Conservation (phyloP, 2,888 invertebrate species). For the Volucella bombylans region DNA sequence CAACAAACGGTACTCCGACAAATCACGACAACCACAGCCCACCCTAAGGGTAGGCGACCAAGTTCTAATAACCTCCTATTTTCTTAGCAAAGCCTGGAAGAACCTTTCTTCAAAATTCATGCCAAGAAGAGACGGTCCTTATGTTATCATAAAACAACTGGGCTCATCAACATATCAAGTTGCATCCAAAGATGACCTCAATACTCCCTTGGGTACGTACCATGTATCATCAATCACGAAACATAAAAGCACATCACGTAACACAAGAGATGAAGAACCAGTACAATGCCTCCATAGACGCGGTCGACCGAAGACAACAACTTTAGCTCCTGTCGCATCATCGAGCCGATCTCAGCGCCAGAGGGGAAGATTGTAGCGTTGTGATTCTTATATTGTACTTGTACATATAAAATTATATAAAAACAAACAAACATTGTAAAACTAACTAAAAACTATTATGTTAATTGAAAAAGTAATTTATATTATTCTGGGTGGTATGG, state of each 20-base stretch:
- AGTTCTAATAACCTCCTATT: background rate
- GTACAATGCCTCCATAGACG: background rate
- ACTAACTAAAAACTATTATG: no score
- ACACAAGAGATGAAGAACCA: background rate
- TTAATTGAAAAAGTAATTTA: no score
- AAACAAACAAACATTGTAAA: background rate
- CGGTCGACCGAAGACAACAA: background rate
- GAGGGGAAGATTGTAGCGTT: background rate
- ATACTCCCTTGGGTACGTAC: background rate
- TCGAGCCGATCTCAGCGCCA: background rate
- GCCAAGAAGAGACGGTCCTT: background rate
- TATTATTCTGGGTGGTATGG: no score
- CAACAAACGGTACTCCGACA: conserved; percentile 16
- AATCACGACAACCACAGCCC: conserved; percentile 2
- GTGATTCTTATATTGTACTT: background rate
- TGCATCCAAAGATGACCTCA: background rate
- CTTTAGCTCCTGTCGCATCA: background rate
- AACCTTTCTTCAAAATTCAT: no score
- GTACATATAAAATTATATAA: background rate
- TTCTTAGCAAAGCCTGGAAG: conserved; percentile 8
- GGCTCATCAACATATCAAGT: conserved; percentile 1
- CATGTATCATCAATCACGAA: background rate
- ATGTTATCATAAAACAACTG: background rate
- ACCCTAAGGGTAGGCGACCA: background rate
- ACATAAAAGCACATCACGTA: background rate